Conservation (phyloP, 2,888 invertebrate species). For the Lapara coniferarum region DNA sequence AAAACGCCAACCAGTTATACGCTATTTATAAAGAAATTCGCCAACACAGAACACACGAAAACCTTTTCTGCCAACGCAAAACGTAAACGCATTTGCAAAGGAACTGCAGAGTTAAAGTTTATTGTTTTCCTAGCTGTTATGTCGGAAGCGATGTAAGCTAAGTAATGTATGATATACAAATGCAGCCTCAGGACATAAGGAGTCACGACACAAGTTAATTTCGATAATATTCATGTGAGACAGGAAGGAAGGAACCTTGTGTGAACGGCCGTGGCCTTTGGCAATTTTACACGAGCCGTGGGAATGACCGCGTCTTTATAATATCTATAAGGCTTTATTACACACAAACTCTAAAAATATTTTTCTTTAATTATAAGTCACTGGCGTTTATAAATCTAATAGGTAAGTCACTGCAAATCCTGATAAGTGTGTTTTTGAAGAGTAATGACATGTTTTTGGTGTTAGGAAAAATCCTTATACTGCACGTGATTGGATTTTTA, state of each 20-base stretch:
- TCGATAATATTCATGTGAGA: conserved; percentile 33
- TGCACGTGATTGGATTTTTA: conserved; percentile 13
- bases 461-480: conserved; percentile 4
- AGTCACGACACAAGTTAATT: conserved; percentile 35
- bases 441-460: background rate
- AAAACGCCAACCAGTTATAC: background rate
- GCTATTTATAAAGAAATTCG: background rate
- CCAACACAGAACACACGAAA: background rate
- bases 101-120: background rate
- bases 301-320: conserved; percentile 41
- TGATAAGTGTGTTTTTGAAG: background rate
- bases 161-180: conserved; percentile 23
- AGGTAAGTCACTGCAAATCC: too few species aligned
- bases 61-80: background rate
- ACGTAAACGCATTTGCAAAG: background rate
- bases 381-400: too few species aligned
- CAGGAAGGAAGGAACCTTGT: conserved; percentile 59
- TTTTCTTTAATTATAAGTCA: background rate
- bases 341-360: background rate
- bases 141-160: conserved; percentile 24
- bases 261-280: conserved; percentile 56
- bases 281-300: conserved; percentile 41
- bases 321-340: background rate
- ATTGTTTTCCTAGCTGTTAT: conserved; percentile 25
- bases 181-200: conserved; percentile 25